Evolutionary conservation across 1,140 invertebrate genomes (phyloP), one percentile per base, ranked within the genome.

Genomic region (Nephila pilipes): DNA sequence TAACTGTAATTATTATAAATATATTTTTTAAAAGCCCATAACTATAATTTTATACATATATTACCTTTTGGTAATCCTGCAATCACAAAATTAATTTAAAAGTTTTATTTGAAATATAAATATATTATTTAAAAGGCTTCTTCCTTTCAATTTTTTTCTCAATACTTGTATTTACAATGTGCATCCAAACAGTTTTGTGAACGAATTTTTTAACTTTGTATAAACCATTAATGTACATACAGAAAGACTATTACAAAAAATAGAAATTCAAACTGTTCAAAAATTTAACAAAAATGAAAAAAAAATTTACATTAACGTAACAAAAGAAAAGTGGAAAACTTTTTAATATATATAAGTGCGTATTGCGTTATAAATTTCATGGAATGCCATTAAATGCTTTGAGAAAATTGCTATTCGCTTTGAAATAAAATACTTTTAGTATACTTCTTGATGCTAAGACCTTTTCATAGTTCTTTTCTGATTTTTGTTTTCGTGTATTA

Each of bases 301-400:
- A 22, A 22, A 16, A 20, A 20, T 0, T 5, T 20, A 22, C 22
- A 60, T 60, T 60, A 60, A 5, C 58, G 18, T 18, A 60, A 60
- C 20, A 22, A 0, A 60, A 20, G 58, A 60, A 60, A 60, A 60
- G 5, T 18, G n/a, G 0, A 16, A 25, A 25, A 10, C 25, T 29
- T n/a, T 75, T 75, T 75, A 75, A 75, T 75, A 75, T n/a, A 25
- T 16, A 75, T 75, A 75, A 32, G 69, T 29, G 69, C 22, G 12
- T 75, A 75, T 75, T 29, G 18, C 69, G 32, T 75, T 75, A 16
- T 75, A 75, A 75, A 75, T 75, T 75, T 75, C 29, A 32, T 75
- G 25, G n/a, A 75, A 29, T 36, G 69, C 29, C 69, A 75, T 75
- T 75, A 75, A 75, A 8, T 25, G 69, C 29, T 16, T 8, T 29